These are phyloP conservation scores for Campoletis raptor DNA, from an alignment of 2,888 invertebrate genomes.

Conservation along the genomic window DNA sequence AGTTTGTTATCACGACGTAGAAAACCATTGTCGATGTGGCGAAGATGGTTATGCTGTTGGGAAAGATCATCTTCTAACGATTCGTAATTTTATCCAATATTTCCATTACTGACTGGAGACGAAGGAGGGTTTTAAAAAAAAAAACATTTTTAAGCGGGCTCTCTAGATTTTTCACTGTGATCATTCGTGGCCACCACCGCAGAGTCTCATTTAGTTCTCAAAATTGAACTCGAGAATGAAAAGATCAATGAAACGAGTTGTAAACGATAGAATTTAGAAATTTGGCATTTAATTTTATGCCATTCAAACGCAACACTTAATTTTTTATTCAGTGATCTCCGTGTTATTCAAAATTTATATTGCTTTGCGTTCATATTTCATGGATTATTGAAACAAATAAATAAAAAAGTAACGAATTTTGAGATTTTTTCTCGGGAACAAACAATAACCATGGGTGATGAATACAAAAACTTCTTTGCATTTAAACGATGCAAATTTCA, in stretches of 20 bases:
- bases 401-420: neutral
- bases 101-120: neutral
- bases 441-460: neutral
- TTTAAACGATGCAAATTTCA: neutral
- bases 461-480: neutral
- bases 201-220: constrained; percentile 69
- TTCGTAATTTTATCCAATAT: constrained; percentile 49
- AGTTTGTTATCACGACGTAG: constrained; percentile 78
- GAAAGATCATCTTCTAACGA: constrained; percentile 77
- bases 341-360: neutral
- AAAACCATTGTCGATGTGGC: constrained; percentile 82
- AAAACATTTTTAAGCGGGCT: constrained; percentile 64
- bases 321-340: neutral
- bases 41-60: constrained; percentile 83
- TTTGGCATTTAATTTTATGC: neutral
- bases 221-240: neutral
- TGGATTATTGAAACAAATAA: neutral
- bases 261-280: neutral
- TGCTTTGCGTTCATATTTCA: neutral
- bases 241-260: constrained; percentile 10
- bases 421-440: neutral
- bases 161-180: constrained; percentile 80
- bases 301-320: neutral
- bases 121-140: constrained; percentile 21
- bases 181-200: constrained; percentile 77